Conservation (phyloP, 2,797 vertebrate genomes). For the Sebastiscus tertius region DNA sequence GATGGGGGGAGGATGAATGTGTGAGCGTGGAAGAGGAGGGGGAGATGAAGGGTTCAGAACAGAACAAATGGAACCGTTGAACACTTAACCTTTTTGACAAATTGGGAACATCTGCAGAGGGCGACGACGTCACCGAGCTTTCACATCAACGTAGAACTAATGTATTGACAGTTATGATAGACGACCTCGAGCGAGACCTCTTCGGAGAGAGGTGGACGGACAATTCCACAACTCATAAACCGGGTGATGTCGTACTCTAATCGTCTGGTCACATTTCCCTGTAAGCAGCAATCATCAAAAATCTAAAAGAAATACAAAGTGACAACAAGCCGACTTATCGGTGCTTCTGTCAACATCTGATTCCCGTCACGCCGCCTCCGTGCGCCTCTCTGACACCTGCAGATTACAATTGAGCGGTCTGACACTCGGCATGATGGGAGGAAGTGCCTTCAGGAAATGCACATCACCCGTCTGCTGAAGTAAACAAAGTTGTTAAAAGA, state of each 20-base stretch:
- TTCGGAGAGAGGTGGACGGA: background rate
- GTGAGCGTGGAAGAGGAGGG: slow-evolving; percentile 46
- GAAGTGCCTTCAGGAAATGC: slow-evolving; percentile 31
- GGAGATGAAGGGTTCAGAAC: slow-evolving; percentile 67
- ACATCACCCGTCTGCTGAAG: slow-evolving; percentile 4
- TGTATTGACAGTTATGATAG: background rate
- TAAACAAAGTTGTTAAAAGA: background rate
- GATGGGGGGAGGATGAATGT: slow-evolving; percentile 9
- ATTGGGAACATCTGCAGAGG: slow-evolving; percentile 60
- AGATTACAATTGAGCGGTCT: slow-evolving; percentile 81
- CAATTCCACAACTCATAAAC: slow-evolving; percentile 27
- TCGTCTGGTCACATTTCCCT: background rate
- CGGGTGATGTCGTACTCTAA: background rate
- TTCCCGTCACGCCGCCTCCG: slow-evolving; percentile 26
- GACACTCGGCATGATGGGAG: slow-evolving; percentile 54
- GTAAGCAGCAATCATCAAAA: background rate
- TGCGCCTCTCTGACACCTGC: slow-evolving; percentile 62
- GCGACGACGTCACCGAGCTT: slow-evolving; percentile 57
- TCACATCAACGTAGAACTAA: slow-evolving; percentile 48
- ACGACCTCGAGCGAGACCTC: slow-evolving; percentile 8
- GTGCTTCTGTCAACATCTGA: slow-evolving; percentile 45
- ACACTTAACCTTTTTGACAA: slow-evolving; percentile 76
- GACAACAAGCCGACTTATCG: background rate
- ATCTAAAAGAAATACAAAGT: slow-evolving; percentile 5
- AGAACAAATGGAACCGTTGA: slow-evolving; percentile 75